Base-by-base conservation (phyloP, 2,113 vertebrate genomes). In the Melierax canorus region DNA sequence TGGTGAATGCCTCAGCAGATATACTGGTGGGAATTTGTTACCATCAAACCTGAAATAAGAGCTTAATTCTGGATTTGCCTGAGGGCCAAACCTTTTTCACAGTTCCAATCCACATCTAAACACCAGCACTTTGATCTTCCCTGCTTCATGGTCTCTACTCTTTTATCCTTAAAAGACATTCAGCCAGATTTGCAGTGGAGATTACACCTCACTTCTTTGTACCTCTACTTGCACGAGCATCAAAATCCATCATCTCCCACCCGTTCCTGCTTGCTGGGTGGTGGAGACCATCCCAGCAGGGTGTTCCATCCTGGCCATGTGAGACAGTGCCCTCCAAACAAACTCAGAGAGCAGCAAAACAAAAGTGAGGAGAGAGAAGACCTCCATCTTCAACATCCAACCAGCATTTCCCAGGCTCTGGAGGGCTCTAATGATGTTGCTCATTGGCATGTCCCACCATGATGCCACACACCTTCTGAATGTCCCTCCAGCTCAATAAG, bases 1-100 rank as follows among this genome's bases (percentile, higher is more conserved):
- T 5, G 4, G 20, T 73, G 62, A 69, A 72, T 4, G 13, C 73
- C 74, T 95, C 63, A 72, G 26, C 60, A 87, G 19, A 68, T 56
- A 73, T 76, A 51, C 77, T 87, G 83, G 91, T 96, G 96, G 84
- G 96, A 97, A 91, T 95, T 95, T 69, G 43, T 83, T 92, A 73
- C 72, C 72, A 51, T 86, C 68, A 86, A 94, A 92, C 41, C 30
- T 7, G 2, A 92, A 93, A 81, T 30, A 27, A 88, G 39, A 79
- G n/a, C 58, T 94, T 89, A 95, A 77, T 81, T 92, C 46, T 87
- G 56, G 55, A 79, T 94, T 94, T 93, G 88, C 92, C 76, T 63
- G 56, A 32, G 68, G 91, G 60, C n/a, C 92, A 89, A 91, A 73
- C 36, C 12, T 84, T 87, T 91, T 92, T 19, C 69, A 81, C 62